Percentiles rank a stretch among this genome's conserved stretches.
phyloP scores from a whole-genome alignment of 2,888 invertebrate genomes.

The Microchrysa polita region DNA sequence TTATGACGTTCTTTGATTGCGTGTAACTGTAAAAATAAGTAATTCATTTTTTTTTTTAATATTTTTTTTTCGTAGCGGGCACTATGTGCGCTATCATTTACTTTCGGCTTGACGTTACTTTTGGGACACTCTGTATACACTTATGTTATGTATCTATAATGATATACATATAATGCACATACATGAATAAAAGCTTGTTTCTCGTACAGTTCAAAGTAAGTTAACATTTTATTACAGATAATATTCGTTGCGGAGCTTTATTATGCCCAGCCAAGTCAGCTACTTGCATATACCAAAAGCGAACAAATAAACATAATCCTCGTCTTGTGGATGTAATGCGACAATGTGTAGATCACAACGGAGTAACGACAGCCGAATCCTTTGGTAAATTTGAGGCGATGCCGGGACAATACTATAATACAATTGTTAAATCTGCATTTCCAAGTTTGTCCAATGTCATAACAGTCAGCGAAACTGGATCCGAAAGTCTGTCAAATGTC shows the following conservation, averaged over 20 bases:
- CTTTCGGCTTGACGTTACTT: too few relatives aligned
- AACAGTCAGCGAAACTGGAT: not conserved
- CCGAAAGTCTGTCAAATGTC: slow-evolving; percentile 1
- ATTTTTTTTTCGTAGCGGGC: too few relatives aligned
- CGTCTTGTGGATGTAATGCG: slow-evolving; percentile 14
- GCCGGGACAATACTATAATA: slow-evolving; percentile 10
- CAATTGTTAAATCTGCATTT: not conserved
- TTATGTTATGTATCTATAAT: too few relatives aligned
- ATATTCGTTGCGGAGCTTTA: slow-evolving; percentile 4
- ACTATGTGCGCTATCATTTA: too few relatives aligned
- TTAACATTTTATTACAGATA: slow-evolving; percentile 15
- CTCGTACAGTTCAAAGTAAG: too few relatives aligned
- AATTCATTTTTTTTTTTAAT: too few relatives aligned
- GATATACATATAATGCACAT: too few relatives aligned
- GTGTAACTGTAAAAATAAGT: too few relatives aligned
- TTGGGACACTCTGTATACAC: too few relatives aligned
- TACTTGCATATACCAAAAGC: slow-evolving; percentile 11
- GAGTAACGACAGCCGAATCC: not conserved
- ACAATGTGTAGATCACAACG: slow-evolving; percentile 8
- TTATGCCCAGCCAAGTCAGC: not conserved
- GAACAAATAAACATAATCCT: not conserved
- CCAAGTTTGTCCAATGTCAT: not conserved
- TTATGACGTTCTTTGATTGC: too few relatives aligned
- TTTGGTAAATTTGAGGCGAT: not conserved
- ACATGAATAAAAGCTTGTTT: too few relatives aligned